Evolutionary conservation across 2,113 vertebrate species (phyloP), one percentile per base, ranked within the genome.

Genomic region (Labrus mixtus): DNA sequence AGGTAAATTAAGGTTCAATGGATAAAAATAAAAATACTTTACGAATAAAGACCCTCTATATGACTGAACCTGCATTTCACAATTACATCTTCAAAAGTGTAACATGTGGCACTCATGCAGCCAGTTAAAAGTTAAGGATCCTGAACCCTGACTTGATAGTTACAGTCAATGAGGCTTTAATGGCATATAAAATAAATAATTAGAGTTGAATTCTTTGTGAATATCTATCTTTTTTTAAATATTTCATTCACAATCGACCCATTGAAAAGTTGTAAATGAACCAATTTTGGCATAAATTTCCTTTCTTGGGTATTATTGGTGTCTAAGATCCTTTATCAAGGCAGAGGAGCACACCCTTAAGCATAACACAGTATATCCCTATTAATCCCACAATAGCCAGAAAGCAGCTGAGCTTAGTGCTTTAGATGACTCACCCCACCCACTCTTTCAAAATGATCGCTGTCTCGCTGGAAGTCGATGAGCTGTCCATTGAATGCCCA

Each of bases 401-500:
- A 87, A 72, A 84, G 72, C 63, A 76, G 76, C 55, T n/a, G 46
- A 82, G 76, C 79, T 65, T 76, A 84, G 78, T 64, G 84, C 61
- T 76, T 16, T 19, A 58, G 86, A 94, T 89, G 87, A 96, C 97
- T 97, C 90, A 99, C 97, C 95, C 97, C 96, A 56, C 97, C 97
- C 33, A 97, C 96, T 94, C 95, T 96, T 87, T 98, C 97, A 53
- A 97, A 96, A 87, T 99, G 97, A 45, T 96, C 94, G 23, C 93
- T 87, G 0, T 98, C 96, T 68, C 92, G 93, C 88, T 94, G 94
- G 92, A 98, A 96, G 89, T 97, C 95, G 0, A 97, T 92, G 77
- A 95, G 94, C 41, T 88, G 95, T 15, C 97, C 96, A 3, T 99
- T 98, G 91, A 98, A 97, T 81, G 96, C 97, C 97, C 97, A 99